Evolutionary conservation across 2,113 vertebrate genomes (phyloP).

Genomic region (Python bivittatus): DNA sequence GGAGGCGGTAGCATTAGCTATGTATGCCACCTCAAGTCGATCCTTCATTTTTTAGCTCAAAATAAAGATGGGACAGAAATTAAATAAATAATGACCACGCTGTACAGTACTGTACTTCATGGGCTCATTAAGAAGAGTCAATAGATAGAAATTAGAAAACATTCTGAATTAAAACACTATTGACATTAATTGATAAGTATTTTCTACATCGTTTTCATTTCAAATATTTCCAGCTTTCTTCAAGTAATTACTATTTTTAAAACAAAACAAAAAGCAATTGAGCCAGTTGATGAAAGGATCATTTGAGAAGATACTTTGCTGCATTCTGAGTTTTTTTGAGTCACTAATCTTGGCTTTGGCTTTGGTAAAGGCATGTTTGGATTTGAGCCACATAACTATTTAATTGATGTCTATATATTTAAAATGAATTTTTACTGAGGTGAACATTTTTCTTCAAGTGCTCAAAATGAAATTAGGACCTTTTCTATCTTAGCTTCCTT

Average conservation of each 20-base stretch:
- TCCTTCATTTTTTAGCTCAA: too few relatives aligned
- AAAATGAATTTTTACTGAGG: background rate
- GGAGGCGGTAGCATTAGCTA: background rate
- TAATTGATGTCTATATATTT: slow-evolving; percentile 1
- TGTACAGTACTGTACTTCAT: background rate
- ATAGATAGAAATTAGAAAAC: background rate
- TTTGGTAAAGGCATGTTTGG: slow-evolving; percentile 7
- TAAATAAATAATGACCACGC: too few relatives aligned
- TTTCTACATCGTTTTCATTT: background rate
- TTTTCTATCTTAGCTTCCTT: background rate
- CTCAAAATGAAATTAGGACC: background rate
- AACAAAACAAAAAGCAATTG: background rate
- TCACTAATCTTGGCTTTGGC: slow-evolving; percentile 8
- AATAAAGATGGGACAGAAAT: background rate
- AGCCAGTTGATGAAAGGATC: background rate
- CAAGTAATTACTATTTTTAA: background rate
- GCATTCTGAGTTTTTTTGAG: slow-evolving; percentile 5
- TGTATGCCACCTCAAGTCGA: background rate
- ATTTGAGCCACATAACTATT: slow-evolving; percentile 6
- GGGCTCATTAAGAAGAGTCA: background rate
- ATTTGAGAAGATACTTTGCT: slow-evolving; percentile 18
- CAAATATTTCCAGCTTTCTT: background rate
- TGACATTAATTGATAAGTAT: background rate
- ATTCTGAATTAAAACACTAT: background rate
- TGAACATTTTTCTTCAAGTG: background rate